Conservation (phyloP, 2,797 vertebrate species). For the Hippopotamyrus pictus region DNA sequence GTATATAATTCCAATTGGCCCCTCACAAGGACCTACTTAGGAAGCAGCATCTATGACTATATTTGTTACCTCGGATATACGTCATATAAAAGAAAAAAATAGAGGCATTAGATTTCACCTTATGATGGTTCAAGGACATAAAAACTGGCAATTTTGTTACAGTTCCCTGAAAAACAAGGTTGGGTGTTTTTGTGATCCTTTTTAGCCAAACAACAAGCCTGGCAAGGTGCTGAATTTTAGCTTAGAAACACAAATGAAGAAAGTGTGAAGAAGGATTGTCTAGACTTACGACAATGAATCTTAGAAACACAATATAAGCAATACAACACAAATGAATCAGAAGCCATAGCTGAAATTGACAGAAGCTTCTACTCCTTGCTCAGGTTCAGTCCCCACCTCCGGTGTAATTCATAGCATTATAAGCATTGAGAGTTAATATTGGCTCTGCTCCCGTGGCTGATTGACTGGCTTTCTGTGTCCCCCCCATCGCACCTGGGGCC, state of each 20-base stretch:
- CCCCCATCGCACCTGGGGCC: slow-evolving; percentile 91
- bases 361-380: slow-evolving; percentile 28
- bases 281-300: slow-evolving; percentile 54
- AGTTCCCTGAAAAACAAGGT: slow-evolving; percentile 37
- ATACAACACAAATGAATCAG: slow-evolving; percentile 53
- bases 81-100: background rate
- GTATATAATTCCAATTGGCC: background rate
- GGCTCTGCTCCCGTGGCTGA: slow-evolving; percentile 74
- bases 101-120: background rate
- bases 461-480: slow-evolving; percentile 90
- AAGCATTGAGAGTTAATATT: slow-evolving; percentile 78
- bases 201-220: slow-evolving; percentile 48
- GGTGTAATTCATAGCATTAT: slow-evolving; percentile 49
- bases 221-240: slow-evolving; percentile 60
- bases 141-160: background rate
- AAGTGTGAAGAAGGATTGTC: slow-evolving; percentile 64
- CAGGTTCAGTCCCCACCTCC: slow-evolving; percentile 28
- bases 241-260: slow-evolving; percentile 56
- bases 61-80: background rate
- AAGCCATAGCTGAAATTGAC: slow-evolving; percentile 46
- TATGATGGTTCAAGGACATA: slow-evolving; percentile 15
- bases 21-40: background rate
- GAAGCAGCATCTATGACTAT: background rate
- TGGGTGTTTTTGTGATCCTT: slow-evolving; percentile 56
- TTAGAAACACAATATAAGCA: slow-evolving; percentile 45